phyloP scores from a whole-genome alignment of 2,797 vertebrate species.

The Myotis vivesi region DNA sequence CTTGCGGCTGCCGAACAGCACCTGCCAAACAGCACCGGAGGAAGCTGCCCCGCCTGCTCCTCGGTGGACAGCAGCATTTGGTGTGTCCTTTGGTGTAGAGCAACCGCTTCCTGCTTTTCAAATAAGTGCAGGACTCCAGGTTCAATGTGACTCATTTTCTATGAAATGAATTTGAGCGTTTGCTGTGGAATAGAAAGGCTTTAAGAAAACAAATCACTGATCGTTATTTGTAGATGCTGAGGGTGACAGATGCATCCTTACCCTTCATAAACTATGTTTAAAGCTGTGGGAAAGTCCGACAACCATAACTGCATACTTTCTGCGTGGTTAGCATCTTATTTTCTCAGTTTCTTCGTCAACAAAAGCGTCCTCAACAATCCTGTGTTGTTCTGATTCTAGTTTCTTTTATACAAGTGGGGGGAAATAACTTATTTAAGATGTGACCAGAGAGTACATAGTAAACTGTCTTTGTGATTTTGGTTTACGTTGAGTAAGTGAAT shows the following conservation, averaged over 20 bases:
- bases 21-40: background rate
- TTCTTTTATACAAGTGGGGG: background rate
- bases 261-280: background rate
- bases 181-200: background rate
- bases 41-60: background rate
- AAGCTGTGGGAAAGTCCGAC: background rate
- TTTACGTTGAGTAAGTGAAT: conserved; percentile 83
- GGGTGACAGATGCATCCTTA: background rate
- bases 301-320: background rate
- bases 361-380: background rate
- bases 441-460: conserved; percentile 76
- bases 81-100: background rate
- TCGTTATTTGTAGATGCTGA: background rate
- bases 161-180: background rate
- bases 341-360: background rate
- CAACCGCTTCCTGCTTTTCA: background rate
- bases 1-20: background rate
- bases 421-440: conserved; percentile 76
- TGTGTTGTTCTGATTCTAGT: background rate
- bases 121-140: background rate
- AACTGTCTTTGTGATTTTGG: conserved; percentile 80
- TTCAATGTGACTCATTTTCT: background rate
- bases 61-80: background rate
- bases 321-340: background rate
- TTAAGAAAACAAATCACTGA: background rate